Base-by-base conservation (phyloP, 2,113 vertebrate species). In the Chionomys nivalis region DNA sequence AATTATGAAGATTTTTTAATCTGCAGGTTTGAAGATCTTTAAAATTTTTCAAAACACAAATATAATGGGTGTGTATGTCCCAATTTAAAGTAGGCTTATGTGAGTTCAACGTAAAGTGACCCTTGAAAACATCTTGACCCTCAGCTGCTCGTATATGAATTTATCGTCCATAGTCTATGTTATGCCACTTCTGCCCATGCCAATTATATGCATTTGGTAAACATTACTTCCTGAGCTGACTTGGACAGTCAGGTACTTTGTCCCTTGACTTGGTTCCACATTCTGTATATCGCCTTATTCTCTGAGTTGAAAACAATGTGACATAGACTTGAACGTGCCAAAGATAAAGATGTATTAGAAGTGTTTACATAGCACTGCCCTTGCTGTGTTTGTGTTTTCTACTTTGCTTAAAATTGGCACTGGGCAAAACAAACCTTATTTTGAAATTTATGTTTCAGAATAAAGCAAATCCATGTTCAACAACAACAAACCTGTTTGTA, bases 91-190 rank as follows among this genome's bases (percentile, higher is more conserved):
- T 96, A 92, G 55, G 52, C 36, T 87, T 94, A 17, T 33, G 5
- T 89, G 24, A 94, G 33, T 68, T 89, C 89, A 81, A 49, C 4
- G 63, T 87, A 70, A 47, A 96, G 0, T 81, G 78, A 86, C 73
- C 12, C 47, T 9, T 96, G 95, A 61, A 39, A 93, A 89, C 94
- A 31, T 65, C 44, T 94, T 82, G 6, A 66, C 93, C 49, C 73
- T 97, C 91, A 63, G 96, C 98, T 98, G 98, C 97, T 98, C 96
- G 92, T 98, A 97, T 98, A 98, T 98, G 98, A 98, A 97, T 98
- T 94, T 39, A 61, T 88, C 55, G 92, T 98, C 87, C 92, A 52
- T 98, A 94, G 96, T 33, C 78, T 94, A 89, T 81, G 14, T 97
- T 81, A 78, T 86, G 66, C 65, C 72, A 65, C 65, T 66, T 96